Evolutionary conservation across 2,888 invertebrate species (phyloP), one percentile per base, ranked within the genome.

Genomic region (Hylaea fasciaria): DNA sequence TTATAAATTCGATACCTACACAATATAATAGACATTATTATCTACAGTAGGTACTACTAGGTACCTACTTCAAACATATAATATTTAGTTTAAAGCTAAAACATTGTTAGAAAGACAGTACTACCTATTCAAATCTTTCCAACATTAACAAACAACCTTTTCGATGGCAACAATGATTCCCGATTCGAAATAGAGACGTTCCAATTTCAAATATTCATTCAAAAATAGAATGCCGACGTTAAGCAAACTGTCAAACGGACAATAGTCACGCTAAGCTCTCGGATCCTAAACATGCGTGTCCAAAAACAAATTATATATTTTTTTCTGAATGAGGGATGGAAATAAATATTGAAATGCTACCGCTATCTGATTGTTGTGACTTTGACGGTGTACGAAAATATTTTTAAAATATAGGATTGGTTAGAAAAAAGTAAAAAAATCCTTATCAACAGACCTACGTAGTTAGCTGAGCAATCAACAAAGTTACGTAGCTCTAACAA

Each of bases 201-300:
- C 80, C 79, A 80, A 82, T 82, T 84, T 81, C 75, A 79, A 83
- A 80, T 67, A 81, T 68, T 78, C 70, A 80, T 68, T 78, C 71
- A 65, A 68, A 77, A 72, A 72, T 69, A 70, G 76, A 81, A 81
- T 60, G 69, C 72, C 74, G 72, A 72, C 85, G 85, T 85, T 87
- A 85, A 81, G 78, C 76, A 79, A 82, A 82, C 86, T 87, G 88
- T 88, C 87, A 87, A 57, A 67, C 47, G 64, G 62, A 88, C 87
- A 87, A 87, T 80, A 73, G 78, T 65, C 49, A 49, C 56, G 76
- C 76, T 78, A 73, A 70, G 80, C 81, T 59, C 64, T 78, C 77
- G 71, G 70, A 62, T 73, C 71, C 77, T 72, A 78, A 80, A 79
- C 74, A 78, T 71, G 75, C 82, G 80, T 86, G 85, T 86, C 81